phyloP scores from a whole-genome alignment of 2,113 vertebrate genomes.

The Dendrocopos noguchii region DNA sequence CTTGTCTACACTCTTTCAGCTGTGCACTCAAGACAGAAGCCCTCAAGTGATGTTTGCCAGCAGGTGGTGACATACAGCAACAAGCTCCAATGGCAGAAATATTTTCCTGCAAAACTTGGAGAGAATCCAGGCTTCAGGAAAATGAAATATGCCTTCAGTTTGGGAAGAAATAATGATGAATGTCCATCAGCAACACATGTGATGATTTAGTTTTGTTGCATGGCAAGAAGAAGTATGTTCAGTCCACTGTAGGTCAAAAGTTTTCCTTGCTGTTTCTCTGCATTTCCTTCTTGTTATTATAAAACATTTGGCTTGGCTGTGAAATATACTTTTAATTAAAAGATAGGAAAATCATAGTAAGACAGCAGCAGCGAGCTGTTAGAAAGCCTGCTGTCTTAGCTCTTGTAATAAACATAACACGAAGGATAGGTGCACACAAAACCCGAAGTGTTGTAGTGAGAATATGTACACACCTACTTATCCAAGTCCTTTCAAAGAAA shows the following conservation, averaged over 20 bases:
- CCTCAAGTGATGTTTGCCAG: conserved; percentile 67
- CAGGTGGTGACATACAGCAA: conserved; percentile 75
- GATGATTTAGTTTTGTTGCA: not conserved
- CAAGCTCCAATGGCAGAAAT: conserved; percentile 54
- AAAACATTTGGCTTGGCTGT: conserved; percentile 63
- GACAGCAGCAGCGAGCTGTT: conserved; percentile 38
- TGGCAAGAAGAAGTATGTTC: conserved; percentile 54
- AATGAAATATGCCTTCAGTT: conserved; percentile 66
- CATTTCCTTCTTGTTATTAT: conserved; percentile 52
- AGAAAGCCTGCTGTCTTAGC: conserved; percentile 43
- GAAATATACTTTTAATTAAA: conserved; percentile 71
- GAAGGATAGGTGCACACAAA: not conserved
- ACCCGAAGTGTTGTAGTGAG: not conserved
- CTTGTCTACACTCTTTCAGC: conserved; percentile 14
- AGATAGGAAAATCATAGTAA: conserved; percentile 71
- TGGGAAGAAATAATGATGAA: conserved; percentile 57
- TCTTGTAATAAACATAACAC: not conserved
- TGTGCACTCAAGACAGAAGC: conserved; percentile 26
- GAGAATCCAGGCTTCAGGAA: conserved; percentile 61
- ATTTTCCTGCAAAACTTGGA: conserved; percentile 54
- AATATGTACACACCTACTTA: not conserved
- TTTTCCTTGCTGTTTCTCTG: conserved; percentile 45
- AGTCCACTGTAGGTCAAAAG: conserved; percentile 51
- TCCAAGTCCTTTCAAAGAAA: not conserved
- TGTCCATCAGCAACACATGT: conserved; percentile 29